These are phyloP conservation scores for Plagodis pulveraria DNA, from an alignment of 2,888 invertebrate genomes.

Conservation along the genomic window DNA sequence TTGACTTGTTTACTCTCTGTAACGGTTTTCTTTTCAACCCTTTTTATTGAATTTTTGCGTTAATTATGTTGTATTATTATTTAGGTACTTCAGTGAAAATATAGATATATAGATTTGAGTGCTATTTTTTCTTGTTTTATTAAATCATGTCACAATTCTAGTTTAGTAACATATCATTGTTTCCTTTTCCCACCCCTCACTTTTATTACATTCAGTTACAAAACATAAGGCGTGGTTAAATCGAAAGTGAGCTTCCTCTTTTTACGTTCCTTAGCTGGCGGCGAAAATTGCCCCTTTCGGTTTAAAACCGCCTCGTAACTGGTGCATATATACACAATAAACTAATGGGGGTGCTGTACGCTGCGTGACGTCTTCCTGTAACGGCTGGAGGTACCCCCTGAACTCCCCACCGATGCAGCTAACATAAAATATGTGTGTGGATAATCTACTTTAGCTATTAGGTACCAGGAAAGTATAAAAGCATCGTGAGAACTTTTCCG, in stretches of 20 bases:
- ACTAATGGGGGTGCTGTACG: slow-evolving; percentile 63
- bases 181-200: slow-evolving; percentile 47
- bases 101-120: too few species aligned
- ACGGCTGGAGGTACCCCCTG: slow-evolving; percentile 31
- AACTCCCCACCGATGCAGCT: slow-evolving; percentile 15
- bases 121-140: too few species aligned
- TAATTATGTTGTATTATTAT: neutral
- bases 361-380: slow-evolving; percentile 75
- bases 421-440: slow-evolving; percentile 20
- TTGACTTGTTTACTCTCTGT: slow-evolving; percentile 70
- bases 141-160: too few species aligned
- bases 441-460: too few species aligned
- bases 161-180: slow-evolving; percentile 21
- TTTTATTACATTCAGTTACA: slow-evolving; percentile 42
- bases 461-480: slow-evolving; percentile 33
- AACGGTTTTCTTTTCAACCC: slow-evolving; percentile 73
- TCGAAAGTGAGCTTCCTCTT: slow-evolving; percentile 66
- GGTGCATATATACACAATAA: slow-evolving; percentile 69
- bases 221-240: slow-evolving; percentile 74
- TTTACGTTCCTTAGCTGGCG: slow-evolving; percentile 62
- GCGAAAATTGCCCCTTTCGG: slow-evolving; percentile 74
- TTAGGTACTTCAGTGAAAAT: too few species aligned
- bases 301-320: slow-evolving; percentile 63
- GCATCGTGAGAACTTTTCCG: slow-evolving; percentile 68
- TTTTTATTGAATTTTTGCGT: slow-evolving; percentile 37